A percentile compares a stretch with the other conserved stretches of the same genome.
Conservation (phyloP, 1,140 invertebrate genomes). For the Cryptotermes secundus region DNA sequence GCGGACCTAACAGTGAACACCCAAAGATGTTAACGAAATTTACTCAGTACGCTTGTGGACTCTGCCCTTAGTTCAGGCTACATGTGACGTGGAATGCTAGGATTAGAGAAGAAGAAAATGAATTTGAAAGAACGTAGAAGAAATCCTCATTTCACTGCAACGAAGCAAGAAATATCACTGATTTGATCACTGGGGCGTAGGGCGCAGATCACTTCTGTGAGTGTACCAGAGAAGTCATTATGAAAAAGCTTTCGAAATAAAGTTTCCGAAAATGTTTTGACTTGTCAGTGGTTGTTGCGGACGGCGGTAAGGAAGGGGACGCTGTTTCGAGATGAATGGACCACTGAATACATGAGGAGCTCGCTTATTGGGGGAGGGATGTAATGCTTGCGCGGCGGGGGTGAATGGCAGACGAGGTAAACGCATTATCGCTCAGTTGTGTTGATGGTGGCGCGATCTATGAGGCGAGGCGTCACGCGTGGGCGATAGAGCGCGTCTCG, state of each 20-base stretch:
- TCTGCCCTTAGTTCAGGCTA: too few relatives aligned
- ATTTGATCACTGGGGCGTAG: too few relatives aligned
- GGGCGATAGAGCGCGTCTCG: conserved; percentile 24
- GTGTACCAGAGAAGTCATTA: background rate
- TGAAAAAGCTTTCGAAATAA: background rate
- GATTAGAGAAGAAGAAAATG: too few relatives aligned
- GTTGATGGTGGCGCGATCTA: conserved; percentile 15
- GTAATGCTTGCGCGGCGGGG: conserved; percentile 17
- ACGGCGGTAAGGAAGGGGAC: background rate
- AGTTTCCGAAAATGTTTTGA: conserved; percentile 13
- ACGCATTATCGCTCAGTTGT: conserved; percentile 26
- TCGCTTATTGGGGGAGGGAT: background rate
- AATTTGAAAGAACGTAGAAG: too few relatives aligned
- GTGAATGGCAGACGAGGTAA: conserved; percentile 28
- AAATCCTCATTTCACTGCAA: too few relatives aligned
- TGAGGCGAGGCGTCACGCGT: conserved; percentile 19
- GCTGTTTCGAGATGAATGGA: background rate
- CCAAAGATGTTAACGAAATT: too few relatives aligned
- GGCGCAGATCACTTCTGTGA: too few relatives aligned
- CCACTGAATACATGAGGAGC: background rate
- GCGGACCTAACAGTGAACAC: too few relatives aligned
- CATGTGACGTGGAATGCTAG: too few relatives aligned
- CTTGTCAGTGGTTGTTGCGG: conserved; percentile 4
- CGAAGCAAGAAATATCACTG: too few relatives aligned
- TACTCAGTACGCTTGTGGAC: too few relatives aligned